Evolutionary conservation across 2,797 vertebrate genomes (phyloP).

Genomic region (Bradypus variegatus): DNA sequence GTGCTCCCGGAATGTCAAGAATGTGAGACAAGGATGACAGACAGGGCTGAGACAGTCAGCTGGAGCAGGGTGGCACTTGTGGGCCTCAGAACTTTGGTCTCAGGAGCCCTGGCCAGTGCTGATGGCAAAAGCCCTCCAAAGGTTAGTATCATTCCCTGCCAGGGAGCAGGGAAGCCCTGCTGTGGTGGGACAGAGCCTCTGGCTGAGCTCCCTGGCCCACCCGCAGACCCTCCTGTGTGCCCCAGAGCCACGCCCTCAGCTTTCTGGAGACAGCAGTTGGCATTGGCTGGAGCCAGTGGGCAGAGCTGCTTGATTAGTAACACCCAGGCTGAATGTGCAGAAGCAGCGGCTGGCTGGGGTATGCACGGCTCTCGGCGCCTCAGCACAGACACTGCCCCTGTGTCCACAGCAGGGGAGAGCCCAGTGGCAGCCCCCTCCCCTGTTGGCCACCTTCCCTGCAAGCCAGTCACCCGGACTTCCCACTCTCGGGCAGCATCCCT

Average conservation of each 20-base stretch:
- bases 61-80: accelerated
- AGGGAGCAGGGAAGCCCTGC: neutral
- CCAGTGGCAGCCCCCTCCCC: neutral
- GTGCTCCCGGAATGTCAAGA: conserved; percentile 7
- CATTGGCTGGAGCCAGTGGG: neutral
- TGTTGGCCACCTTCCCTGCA: neutral
- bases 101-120: neutral
- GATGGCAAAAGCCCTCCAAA: neutral
- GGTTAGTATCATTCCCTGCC: neutral
- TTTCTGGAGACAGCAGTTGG: neutral
- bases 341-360: neutral
- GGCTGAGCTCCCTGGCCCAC: neutral
- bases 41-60: neutral
- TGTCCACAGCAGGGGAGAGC: neutral
- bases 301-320: neutral
- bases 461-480: neutral
- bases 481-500: neutral
- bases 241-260: neutral
- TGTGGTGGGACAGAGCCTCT: no score
- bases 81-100: neutral
- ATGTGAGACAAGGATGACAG: neutral
- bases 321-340: conserved; percentile 22
- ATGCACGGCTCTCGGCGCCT: neutral
- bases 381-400: accelerated
- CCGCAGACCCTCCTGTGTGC: neutral